Evolutionary conservation across 23 tunicate genomes (phyloP).

Genomic region (Corella eumyota): DNA sequence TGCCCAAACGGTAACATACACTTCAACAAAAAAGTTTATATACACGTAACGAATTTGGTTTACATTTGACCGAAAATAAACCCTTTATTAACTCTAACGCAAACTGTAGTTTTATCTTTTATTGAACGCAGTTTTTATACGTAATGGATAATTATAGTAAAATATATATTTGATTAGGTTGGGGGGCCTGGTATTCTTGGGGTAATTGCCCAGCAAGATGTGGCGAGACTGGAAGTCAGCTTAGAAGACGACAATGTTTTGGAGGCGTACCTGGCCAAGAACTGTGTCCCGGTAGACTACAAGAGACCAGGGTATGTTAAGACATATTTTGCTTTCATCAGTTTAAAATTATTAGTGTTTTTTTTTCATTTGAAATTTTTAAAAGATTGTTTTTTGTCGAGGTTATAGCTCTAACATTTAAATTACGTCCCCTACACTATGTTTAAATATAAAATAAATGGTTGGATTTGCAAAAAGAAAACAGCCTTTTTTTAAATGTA

Average conservation of each 20-base stretch:
- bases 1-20: too few species aligned
- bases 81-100: not conserved
- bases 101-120: not conserved
- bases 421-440: too few species aligned
- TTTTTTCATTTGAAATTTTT: too few species aligned
- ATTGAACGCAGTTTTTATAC: not conserved
- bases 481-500: not conserved
- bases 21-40: too few species aligned
- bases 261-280: not conserved
- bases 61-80: too few species aligned
- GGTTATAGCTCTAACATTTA: too few species aligned
- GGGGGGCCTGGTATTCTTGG: slow-evolving; percentile 10
- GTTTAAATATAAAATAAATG: too few species aligned
- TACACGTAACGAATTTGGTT: too few species aligned
- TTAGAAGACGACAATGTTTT: slow-evolving; percentile 9
- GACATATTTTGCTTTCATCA: too few species aligned
- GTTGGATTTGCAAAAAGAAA: too few species aligned
- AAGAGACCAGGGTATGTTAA: not conserved
- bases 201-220: slow-evolving; percentile 17
- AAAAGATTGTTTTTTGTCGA: too few species aligned
- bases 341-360: too few species aligned
- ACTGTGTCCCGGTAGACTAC: slow-evolving; percentile 4
- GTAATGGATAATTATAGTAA: not conserved
- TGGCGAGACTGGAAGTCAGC: slow-evolving; percentile 6
- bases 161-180: not conserved